Evolutionary conservation across 1,140 invertebrate genomes (phyloP).

Genomic region (Ptiloglossa arizonensis): DNA sequence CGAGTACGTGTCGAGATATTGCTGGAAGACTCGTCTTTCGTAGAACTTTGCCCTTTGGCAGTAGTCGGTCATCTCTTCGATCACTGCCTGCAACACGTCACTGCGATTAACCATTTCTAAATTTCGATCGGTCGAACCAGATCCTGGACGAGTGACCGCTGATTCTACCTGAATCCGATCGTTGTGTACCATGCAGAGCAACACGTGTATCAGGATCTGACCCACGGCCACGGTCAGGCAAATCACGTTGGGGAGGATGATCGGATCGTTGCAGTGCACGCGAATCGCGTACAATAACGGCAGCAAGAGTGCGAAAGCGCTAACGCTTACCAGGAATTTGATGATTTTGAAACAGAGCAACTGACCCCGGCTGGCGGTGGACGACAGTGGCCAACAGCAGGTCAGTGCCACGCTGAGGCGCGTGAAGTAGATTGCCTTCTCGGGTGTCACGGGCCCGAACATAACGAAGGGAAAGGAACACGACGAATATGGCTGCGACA

Average conservation of each 20-base stretch:
- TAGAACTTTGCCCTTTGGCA: conserved; percentile 23
- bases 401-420: conserved; percentile 36
- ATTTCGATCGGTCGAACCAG: background rate
- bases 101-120: background rate
- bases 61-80: conserved; percentile 58
- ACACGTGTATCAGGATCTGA: conserved; percentile 51
- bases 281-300: conserved; percentile 23
- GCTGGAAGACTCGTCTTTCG: conserved; percentile 53
- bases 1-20: conserved; percentile 48
- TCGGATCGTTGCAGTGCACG: conserved; percentile 10
- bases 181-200: conserved; percentile 22
- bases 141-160: too few relatives aligned
- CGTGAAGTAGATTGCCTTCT: conserved; percentile 47
- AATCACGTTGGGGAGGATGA: conserved; percentile 31
- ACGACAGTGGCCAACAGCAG: conserved; percentile 52
- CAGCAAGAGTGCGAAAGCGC: background rate
- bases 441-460: conserved; percentile 14
- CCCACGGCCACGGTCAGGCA: conserved; percentile 28
- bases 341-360: conserved; percentile 4
- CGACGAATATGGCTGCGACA: too few relatives aligned
- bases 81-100: conserved; percentile 10
- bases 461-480: background rate
- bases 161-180: conserved; percentile 45
- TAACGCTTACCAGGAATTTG: conserved; percentile 22
- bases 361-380: background rate